A percentile compares a stretch with the other conserved stretches of the same genome.
phyloP scores from a whole-genome alignment of 2,113 vertebrate genomes.

The Sorex fumeus region DNA sequence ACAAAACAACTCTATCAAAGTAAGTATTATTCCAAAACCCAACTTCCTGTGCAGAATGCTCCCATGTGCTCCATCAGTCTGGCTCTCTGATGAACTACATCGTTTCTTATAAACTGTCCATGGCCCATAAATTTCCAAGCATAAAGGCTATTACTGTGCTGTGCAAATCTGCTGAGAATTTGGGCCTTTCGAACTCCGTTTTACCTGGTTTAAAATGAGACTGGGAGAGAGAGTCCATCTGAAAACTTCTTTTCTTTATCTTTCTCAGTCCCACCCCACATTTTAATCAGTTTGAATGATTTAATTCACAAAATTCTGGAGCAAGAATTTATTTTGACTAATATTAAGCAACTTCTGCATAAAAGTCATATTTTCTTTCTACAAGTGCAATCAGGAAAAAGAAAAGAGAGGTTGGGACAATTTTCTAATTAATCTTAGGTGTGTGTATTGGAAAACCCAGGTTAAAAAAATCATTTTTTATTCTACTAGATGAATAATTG shows the following conservation, averaged over 20 bases:
- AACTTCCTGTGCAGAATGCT: constrained; percentile 94
- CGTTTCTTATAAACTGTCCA: constrained; percentile 97
- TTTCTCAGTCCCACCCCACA: constrained; percentile 18
- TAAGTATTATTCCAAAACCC: constrained; percentile 96
- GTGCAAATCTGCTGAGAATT: constrained; percentile 91
- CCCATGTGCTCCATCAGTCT: constrained; percentile 93
- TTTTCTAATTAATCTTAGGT: constrained; percentile 58
- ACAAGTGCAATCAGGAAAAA: constrained; percentile 22
- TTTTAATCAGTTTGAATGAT: constrained; percentile 66
- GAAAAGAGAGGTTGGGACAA: constrained; percentile 2
- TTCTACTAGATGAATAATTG: constrained; percentile 15
- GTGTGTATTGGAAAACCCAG: constrained; percentile 41
- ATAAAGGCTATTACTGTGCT: constrained; percentile 93
- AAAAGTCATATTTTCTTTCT: constrained; percentile 44
- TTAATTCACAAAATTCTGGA: constrained; percentile 60
- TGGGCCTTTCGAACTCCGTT: constrained; percentile 88
- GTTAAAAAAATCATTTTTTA: not conserved
- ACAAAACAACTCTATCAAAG: constrained; percentile 96
- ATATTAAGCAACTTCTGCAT: constrained; percentile 49
- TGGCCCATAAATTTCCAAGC: constrained; percentile 97
- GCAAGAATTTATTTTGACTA: constrained; percentile 69
- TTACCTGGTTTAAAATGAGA: constrained; percentile 86
- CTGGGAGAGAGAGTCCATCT: constrained; percentile 81
- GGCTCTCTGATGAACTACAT: constrained; percentile 95
- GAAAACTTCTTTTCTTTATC: constrained; percentile 58